Base-by-base conservation (phyloP, 1,140 invertebrate species). In the Leptinotarsa texana region DNA sequence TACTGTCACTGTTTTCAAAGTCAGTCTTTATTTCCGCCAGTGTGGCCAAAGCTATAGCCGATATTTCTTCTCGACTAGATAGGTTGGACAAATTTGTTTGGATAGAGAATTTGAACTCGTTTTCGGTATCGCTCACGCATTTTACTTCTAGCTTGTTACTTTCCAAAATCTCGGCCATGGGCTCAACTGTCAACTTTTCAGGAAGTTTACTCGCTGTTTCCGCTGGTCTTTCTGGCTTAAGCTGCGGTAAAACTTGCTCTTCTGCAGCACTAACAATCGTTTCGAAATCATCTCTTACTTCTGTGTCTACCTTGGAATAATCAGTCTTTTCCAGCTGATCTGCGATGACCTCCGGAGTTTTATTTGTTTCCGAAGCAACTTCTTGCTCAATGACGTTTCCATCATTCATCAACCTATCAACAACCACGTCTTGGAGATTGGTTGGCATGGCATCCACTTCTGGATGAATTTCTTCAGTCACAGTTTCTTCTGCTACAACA, bases 41-140 rank as follows among this genome's bases (percentile, higher is more conserved):
- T 21, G 77, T 74, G 4, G 77, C 77, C 13, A 79, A 49, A 24
- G 77, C 73, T 67, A 81, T 71, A 6, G 76, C 80, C 1, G 80
- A 81, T 61, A 80, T 73, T 65, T 80, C 79, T 69, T 81, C 79
- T 8, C 73, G 68, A n/a, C 33, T 73, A 15, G 74, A 57, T 18
- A 78, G 61, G 22, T 75, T 79, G 21, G 69, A 73, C 48, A 79
- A 70, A 69, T 79, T 77, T 0, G 78, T 77, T 62, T 77, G 74
- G 18, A 75, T 77, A 13, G 27, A 72, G 49, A 75, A 75, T 69
- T 75, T 75, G 48, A 73, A 75, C 11, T 65, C 42, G 1, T 69
- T 65, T 15, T 57, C 18, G 1, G 67, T 49, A 33, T 57, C 62
- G 18, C 63, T 73, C 63, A 48, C 67, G 17, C 71, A 77, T 18